Conservation (phyloP, 2,797 vertebrate species). For the Uromys caudimaculatus region DNA sequence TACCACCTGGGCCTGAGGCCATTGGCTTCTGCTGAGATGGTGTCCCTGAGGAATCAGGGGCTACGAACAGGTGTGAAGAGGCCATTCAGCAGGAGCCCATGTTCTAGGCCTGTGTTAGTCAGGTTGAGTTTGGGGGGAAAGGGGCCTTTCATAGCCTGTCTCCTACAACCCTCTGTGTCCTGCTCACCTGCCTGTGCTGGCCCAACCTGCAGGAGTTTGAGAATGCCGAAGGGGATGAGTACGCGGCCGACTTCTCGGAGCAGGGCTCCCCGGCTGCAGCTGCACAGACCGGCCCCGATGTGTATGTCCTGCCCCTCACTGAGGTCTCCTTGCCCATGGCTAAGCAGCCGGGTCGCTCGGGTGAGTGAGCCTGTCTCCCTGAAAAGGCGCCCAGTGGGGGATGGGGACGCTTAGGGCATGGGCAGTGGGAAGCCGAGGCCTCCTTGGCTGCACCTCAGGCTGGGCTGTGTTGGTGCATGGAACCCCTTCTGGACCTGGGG, state of each 20-base stretch:
- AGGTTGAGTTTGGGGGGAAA: not conserved
- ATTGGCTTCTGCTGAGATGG: not conserved
- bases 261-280: conserved; percentile 92
- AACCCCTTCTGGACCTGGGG: not conserved
- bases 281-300: conserved; percentile 92
- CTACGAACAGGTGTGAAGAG: not conserved
- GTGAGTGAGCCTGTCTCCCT: conserved; percentile 85
- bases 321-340: conserved; percentile 95
- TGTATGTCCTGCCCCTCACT: conserved; percentile 96
- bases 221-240: conserved; percentile 95
- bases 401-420: not conserved
- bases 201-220: conserved; percentile 93
- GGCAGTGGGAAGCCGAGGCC: not conserved
- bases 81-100: not conserved
- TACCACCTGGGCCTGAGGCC: not conserved
- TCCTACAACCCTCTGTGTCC: not conserved
- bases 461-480: not conserved
- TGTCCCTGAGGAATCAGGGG: not conserved
- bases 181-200: not conserved
- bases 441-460: not conserved
- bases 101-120: not conserved
- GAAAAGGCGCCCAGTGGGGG: no score
- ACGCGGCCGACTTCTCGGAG: conserved; percentile 90
- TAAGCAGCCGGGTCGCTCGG: conserved; percentile 94
- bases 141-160: not conserved